Base-by-base conservation (phyloP, 1,140 invertebrate species). In the Elymnias hypermnestra region DNA sequence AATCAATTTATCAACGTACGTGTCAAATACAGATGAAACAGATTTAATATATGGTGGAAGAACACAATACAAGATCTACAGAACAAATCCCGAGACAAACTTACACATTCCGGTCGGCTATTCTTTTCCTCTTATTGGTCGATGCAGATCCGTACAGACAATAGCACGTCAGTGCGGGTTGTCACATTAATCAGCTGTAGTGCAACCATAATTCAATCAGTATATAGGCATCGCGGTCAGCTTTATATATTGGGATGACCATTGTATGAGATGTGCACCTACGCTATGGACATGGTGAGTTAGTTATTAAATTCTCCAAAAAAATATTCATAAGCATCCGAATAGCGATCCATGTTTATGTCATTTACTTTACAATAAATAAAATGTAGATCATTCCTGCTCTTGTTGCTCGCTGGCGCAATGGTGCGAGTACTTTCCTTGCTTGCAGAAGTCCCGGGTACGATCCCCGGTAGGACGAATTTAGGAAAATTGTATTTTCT, bases 171-270 rank as follows among this genome's bases (percentile, higher is more conserved):
- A 81, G 64, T 43, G 55, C 57, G 63, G 53, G 71, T 71, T 72
- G 72, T 74, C 81, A 69, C 82, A 85, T 85, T 83, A 82, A 85
- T 85, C 82, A 82, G 76, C 36, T 65, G 59, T 66, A 65, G 62
- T 67, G 63, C 61, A 64, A 72, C 77, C 78, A 85, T 85, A 85
- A 78, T 74, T 85, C 82, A 85, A 83, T 79, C 78, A 72, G 57
- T 57, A 60, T 50, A 50, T 41, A 49, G 26, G 47, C 47, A 43
- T 26, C 53, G 55, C 49, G 49, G 63, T 52, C 63, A 63, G 53
- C 64, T 63, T 63, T 68, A 57, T 49, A 51, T 53, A 56, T n/a
- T 46, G 53, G 66, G 69, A 55, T 75, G 66, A 74, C 72, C 72
- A 57, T 54, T 70, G 44, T 48, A 53, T 33, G 14, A 29, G 59